Percentiles rank a stretch among this genome's conserved stretches.
Conservation (phyloP, 2,888 invertebrate species). For the Fragum sueziense region DNA sequence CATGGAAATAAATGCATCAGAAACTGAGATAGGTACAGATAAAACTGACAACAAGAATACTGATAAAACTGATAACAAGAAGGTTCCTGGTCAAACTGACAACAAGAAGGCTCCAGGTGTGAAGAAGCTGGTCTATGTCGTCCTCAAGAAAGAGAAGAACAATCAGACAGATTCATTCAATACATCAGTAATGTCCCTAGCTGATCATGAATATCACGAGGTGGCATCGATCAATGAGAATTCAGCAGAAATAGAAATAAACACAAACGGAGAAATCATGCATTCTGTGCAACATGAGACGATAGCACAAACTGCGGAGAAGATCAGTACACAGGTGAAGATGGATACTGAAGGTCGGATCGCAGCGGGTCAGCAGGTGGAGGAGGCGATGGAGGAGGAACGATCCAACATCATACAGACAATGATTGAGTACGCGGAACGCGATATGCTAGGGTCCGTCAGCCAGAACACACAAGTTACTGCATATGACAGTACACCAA, state of each 20-base stretch:
- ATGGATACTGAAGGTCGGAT: conserved; percentile 7
- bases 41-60: not conserved
- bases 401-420: conserved; percentile 36
- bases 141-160: conserved; percentile 1
- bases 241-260: not conserved
- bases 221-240: not conserved
- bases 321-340: not conserved
- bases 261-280: not conserved
- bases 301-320: not conserved
- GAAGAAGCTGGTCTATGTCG: conserved; percentile 4
- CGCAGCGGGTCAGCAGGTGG: conserved; percentile 2
- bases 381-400: conserved; percentile 21
- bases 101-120: not conserved
- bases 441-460: conserved; percentile 19
- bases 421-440: conserved; percentile 46
- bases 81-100: no score
- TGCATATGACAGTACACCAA: no score
- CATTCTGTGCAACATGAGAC: not conserved
- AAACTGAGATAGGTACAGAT: not conserved
- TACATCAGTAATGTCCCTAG: not conserved
- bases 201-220: not conserved
- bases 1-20: not conserved
- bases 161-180: not conserved
- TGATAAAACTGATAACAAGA: not conserved
- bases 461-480: no score